Evolutionary conservation across 1,140 invertebrate genomes (phyloP).

Genomic region (Cyclina sinensis): DNA sequence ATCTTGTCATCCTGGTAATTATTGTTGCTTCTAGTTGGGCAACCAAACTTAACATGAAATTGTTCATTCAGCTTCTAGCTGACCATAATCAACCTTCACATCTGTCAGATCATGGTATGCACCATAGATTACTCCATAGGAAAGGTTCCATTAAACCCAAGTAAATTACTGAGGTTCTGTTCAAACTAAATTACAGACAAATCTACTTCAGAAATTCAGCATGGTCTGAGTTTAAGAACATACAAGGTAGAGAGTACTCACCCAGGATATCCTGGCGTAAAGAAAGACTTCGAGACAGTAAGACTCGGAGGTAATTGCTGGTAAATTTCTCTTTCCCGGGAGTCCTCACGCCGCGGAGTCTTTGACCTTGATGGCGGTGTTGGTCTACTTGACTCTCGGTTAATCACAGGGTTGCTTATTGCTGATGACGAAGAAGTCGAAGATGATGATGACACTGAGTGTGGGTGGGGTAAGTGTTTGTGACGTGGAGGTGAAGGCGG

Average conservation of each 20-base stretch:
- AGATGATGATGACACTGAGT: background rate
- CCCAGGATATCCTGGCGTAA: conserved; percentile 49
- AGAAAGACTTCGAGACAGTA: conserved; percentile 57
- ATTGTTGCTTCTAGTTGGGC: background rate
- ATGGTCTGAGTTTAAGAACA: too few relatives aligned
- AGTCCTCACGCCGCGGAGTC: conserved; percentile 27
- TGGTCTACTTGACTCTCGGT: conserved; percentile 21
- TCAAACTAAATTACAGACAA: too few relatives aligned
- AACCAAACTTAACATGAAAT: too few relatives aligned
- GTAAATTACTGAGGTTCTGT: too few relatives aligned
- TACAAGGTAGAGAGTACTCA: too few relatives aligned
- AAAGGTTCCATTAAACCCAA: too few relatives aligned
- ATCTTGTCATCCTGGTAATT: conserved; percentile 23
- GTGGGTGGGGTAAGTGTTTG: conserved; percentile 1
- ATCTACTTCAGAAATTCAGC: too few relatives aligned
- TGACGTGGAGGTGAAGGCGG: conserved; percentile 14
- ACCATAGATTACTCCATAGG: too few relatives aligned
- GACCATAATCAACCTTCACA: too few relatives aligned
- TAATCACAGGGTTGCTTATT: conserved; percentile 33
- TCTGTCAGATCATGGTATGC: too few relatives aligned
- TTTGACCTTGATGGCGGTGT: conserved; percentile 24
- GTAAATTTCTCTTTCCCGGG: conserved; percentile 45
- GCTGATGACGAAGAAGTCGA: background rate
- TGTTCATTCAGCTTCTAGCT: too few relatives aligned
- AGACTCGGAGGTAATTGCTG: conserved; percentile 46